Conservation (phyloP, 2,797 vertebrate genomes). For the Eulemur mongoz region DNA sequence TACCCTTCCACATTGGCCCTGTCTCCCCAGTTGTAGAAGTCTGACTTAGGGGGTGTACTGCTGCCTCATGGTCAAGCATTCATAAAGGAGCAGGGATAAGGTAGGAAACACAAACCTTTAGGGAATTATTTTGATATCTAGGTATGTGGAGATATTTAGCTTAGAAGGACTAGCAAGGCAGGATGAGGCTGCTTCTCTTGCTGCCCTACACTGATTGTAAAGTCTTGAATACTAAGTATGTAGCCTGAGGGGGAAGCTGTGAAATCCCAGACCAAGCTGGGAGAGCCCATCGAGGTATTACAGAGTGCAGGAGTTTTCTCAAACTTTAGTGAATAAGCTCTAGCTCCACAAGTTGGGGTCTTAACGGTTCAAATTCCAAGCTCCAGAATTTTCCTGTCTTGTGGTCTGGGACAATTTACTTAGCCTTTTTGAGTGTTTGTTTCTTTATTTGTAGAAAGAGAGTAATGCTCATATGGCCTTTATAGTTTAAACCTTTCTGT, state of each 20-base stretch:
- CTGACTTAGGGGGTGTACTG: neutral
- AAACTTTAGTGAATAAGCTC: neutral
- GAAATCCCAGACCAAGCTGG: neutral
- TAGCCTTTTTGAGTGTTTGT: neutral
- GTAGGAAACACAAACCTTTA: neutral
- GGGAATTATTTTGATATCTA: neutral
- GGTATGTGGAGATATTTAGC: neutral
- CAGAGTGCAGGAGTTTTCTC: neutral
- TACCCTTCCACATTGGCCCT: neutral
- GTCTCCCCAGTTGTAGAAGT: neutral
- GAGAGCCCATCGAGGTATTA: neutral
- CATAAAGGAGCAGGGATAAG: neutral
- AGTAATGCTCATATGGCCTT: neutral
- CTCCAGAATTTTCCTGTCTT: conserved; percentile 7
- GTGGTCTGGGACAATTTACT: neutral
- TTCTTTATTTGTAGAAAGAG: neutral
- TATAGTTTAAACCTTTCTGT: neutral
- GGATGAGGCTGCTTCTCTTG: neutral
- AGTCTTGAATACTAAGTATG: neutral
- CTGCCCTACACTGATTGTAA: neutral
- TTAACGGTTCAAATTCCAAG: neutral
- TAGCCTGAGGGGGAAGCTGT: neutral
- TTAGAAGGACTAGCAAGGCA: neutral
- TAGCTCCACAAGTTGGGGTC: neutral
- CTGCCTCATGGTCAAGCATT: neutral